A percentile compares a stretch with the other conserved stretches of the same genome.
These are phyloP conservation scores for Drosophila incognita DNA, from an alignment of 2,888 invertebrate genomes.

Conservation along the genomic window DNA sequence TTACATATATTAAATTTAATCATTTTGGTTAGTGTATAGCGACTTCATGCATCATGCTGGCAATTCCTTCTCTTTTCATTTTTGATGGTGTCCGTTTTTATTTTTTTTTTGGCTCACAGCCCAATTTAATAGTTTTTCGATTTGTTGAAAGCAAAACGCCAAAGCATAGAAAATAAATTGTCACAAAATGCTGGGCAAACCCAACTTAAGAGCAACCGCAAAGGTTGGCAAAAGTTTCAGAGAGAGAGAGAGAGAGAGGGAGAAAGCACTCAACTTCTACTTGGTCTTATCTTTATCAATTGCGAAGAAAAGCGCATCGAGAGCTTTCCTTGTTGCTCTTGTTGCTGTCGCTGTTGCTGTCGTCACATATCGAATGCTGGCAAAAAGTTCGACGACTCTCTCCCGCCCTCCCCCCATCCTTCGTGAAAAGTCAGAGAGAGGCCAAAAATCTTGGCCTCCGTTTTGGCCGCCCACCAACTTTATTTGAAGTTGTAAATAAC, in stretches of 20 bases:
- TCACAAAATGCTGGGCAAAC: conserved; percentile 72
- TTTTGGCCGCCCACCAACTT: conserved; percentile 37
- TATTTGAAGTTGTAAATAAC: conserved; percentile 64
- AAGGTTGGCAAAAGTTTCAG: conserved; percentile 62
- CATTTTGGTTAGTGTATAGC: conserved; percentile 37
- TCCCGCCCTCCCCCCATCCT: conserved; percentile 8
- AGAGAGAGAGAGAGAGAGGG: conserved; percentile 34
- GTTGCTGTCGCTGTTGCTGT: conserved; percentile 33
- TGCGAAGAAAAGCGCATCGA: conserved; percentile 58
- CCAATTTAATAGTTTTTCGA: conserved; percentile 82
- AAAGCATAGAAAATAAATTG: conserved; percentile 79
- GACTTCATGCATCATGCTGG: conserved; percentile 5
- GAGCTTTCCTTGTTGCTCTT: conserved; percentile 13
- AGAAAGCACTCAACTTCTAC: conserved; percentile 44
- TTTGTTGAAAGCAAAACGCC: conserved; percentile 78
- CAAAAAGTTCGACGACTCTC: conserved; percentile 54
- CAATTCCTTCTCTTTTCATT: conserved; percentile 19
- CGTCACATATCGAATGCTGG: conserved; percentile 58
- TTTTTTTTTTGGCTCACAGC: conserved; percentile 65
- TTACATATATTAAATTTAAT: neutral
- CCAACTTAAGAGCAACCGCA: conserved; percentile 45
- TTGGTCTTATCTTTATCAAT: conserved; percentile 74
- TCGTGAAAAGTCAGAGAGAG: conserved; percentile 1
- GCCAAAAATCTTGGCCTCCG: conserved; percentile 40
- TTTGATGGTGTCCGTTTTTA: conserved; percentile 15